A percentile compares a stretch with the other conserved stretches of the same genome.
Conservation (phyloP, 1,140 invertebrate genomes). For the Nymphalis io region DNA sequence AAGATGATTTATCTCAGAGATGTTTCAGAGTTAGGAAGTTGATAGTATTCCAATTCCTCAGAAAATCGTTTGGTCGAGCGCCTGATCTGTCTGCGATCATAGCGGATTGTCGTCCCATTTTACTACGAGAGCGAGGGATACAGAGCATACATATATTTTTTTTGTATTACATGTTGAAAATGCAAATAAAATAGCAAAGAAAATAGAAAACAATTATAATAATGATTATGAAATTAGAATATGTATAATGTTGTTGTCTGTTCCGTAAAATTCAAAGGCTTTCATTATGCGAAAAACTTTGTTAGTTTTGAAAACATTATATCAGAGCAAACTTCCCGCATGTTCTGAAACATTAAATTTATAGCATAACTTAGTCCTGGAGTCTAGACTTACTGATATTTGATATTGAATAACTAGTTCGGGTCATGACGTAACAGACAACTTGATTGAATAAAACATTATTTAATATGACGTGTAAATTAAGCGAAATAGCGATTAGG, state of each 20-base stretch:
- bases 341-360: conserved; percentile 35
- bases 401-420: conserved; percentile 30
- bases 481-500: not conserved
- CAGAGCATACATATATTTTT: no score
- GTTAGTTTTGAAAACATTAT: conserved; percentile 31
- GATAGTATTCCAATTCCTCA: no score
- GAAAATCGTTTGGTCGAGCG: no score
- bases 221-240: no score
- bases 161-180: no score
- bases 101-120: no score
- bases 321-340: conserved; percentile 30
- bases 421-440: conserved; percentile 10
- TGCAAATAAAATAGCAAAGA: no score
- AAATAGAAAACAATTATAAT: no score
- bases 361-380: conserved; percentile 35
- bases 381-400: conserved; percentile 33
- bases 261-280: conserved; percentile 29
- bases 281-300: conserved; percentile 38
- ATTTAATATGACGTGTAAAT: not conserved
- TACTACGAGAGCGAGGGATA: no score
- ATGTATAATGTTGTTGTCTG: no score
- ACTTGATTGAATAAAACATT: not conserved
- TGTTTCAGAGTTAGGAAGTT: not conserved
- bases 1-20: no score
- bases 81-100: no score